Conservation (phyloP, 2,113 vertebrate species). For the Opisthocomus hoazin region DNA sequence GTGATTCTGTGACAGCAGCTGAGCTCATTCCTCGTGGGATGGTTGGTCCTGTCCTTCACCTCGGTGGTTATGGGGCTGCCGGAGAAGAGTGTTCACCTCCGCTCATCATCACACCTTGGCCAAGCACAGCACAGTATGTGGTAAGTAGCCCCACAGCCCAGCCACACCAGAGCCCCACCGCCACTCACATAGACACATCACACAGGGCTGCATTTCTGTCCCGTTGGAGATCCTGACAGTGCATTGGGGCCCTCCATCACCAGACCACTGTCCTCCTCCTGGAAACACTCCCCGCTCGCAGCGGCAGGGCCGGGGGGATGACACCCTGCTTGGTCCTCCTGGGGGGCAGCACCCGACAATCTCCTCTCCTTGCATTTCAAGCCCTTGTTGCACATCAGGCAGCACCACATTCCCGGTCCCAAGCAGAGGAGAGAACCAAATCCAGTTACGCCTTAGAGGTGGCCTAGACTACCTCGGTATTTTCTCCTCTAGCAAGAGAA, state of each 20-base stretch:
- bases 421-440: not conserved
- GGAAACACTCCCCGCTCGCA: not conserved
- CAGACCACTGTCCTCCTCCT: not conserved
- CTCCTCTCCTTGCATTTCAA: not conserved
- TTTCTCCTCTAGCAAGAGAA: not conserved
- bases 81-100: not conserved
- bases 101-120: not conserved
- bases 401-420: not conserved
- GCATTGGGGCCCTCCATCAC: not conserved
- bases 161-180: not conserved
- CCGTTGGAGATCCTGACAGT: fast-evolving
- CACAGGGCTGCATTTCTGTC: not conserved
- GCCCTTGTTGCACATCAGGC: not conserved
- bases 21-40: not conserved
- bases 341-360: not conserved
- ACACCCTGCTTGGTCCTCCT: not conserved
- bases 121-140: fast-evolving
- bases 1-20: not conserved
- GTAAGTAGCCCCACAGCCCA: not conserved
- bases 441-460: not conserved
- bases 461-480: not conserved
- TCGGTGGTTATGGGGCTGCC: not conserved
- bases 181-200: no score
- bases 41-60: not conserved
- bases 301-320: not conserved